A percentile compares a stretch with the other conserved stretches of the same genome.
Evolutionary conservation across 2,888 invertebrate genomes (phyloP).

Genomic region (Ferrisia virgata): DNA sequence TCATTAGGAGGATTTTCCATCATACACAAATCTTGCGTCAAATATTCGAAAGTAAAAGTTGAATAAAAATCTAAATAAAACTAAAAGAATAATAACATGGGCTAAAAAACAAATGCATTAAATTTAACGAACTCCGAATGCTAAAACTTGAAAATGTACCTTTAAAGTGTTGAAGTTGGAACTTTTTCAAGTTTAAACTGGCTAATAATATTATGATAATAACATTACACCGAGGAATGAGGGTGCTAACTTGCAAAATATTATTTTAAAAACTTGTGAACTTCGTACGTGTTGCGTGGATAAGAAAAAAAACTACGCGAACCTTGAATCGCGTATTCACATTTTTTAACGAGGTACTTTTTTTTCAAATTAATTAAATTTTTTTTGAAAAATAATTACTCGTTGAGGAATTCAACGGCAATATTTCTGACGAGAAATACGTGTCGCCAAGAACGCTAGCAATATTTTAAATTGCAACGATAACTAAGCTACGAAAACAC

Average conservation of each 20-base stretch:
- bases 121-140: conserved; percentile 37
- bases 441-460: background rate
- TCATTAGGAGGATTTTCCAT: background rate
- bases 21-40: background rate
- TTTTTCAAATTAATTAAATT: conserved; percentile 21
- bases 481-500: background rate
- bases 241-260: conserved; percentile 39
- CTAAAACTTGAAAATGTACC: conserved; percentile 35
- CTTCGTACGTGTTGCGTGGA: conserved; percentile 40
- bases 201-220: conserved; percentile 43
- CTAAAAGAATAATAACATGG: conserved; percentile 1
- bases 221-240: conserved; percentile 25
- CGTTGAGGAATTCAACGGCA: background rate
- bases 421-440: background rate
- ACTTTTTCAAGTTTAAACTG: conserved; percentile 35
- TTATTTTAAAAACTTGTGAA: conserved; percentile 36
- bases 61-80: conserved; percentile 17
- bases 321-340: background rate
- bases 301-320: background rate
- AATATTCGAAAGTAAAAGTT: background rate
- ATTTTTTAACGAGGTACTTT: conserved; percentile 23
- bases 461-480: background rate
- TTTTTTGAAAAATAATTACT: conserved; percentile 14
- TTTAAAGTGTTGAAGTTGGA: conserved; percentile 33
- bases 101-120: conserved; percentile 35